These are phyloP conservation scores for Rostratula benghalensis DNA, from an alignment of 2,113 vertebrate genomes.

Conservation along the genomic window DNA sequence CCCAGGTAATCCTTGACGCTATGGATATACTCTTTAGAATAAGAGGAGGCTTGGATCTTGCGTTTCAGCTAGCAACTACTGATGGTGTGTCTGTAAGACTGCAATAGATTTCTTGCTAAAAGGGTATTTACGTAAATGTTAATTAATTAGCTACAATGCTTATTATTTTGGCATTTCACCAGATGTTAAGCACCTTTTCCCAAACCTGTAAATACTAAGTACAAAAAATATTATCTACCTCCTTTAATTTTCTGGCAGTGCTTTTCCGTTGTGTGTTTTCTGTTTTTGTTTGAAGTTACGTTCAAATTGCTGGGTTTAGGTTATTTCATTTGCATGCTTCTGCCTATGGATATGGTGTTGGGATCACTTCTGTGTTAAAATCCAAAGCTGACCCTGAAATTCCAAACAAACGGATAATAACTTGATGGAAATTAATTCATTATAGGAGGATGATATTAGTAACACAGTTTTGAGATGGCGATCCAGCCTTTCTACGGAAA, in stretches of 20 bases:
- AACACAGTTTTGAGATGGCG: background rate
- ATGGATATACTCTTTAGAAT: conserved; percentile 80
- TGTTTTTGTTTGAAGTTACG: background rate
- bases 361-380: background rate
- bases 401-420: background rate
- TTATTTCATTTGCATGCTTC: background rate
- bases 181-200: background rate
- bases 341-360: background rate
- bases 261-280: background rate
- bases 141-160: background rate
- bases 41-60: conserved; percentile 82
- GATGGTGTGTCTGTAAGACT: conserved; percentile 72
- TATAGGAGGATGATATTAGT: background rate
- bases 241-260: background rate
- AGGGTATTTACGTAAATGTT: background rate
- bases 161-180: background rate
- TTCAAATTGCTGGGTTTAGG: background rate
- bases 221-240: background rate
- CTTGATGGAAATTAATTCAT: background rate
- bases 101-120: background rate
- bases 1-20: conserved; percentile 67
- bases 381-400: background rate
- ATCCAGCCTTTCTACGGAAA: background rate
- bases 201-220: background rate
- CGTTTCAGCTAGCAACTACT: conserved; percentile 77